These are phyloP conservation scores for Danionella cerebrum DNA, from an alignment of 2,113 vertebrate species.

Conservation along the genomic window DNA sequence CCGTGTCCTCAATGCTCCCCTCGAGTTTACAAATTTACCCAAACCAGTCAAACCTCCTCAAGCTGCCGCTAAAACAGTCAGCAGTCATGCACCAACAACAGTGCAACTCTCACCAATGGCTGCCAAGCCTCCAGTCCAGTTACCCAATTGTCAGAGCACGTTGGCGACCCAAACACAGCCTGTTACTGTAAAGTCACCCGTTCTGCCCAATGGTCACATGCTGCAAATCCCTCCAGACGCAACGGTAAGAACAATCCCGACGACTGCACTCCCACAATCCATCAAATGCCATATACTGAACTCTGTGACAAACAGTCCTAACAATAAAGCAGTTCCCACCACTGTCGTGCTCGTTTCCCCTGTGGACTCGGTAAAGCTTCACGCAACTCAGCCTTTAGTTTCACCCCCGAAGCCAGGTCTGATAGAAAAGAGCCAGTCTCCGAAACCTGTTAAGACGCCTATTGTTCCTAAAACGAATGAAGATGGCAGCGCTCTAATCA, in stretches of 20 bases:
- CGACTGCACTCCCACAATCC: slow-evolving; percentile 63
- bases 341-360: slow-evolving; percentile 72
- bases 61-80: slow-evolving; percentile 40
- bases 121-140: slow-evolving; percentile 41
- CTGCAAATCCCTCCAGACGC: slow-evolving; percentile 76
- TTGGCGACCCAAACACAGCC: slow-evolving; percentile 51
- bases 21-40: slow-evolving; percentile 46
- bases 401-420: slow-evolving; percentile 39
- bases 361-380: slow-evolving; percentile 65
- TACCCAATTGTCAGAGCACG: slow-evolving; percentile 42
- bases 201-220: slow-evolving; percentile 67
- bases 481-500: slow-evolving; percentile 59
- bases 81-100: slow-evolving; percentile 30
- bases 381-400: slow-evolving; percentile 38
- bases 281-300: slow-evolving; percentile 71
- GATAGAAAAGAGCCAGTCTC: slow-evolving; percentile 38
- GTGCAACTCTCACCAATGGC: slow-evolving; percentile 46
- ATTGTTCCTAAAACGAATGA: slow-evolving; percentile 38
- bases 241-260: slow-evolving; percentile 69
- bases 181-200: slow-evolving; percentile 50
- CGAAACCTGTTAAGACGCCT: slow-evolving; percentile 7
- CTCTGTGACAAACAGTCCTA: slow-evolving; percentile 40
- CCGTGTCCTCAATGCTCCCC: slow-evolving; percentile 54
- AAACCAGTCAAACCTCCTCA: slow-evolving; percentile 42
- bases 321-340: slow-evolving; percentile 44